Evolutionary conservation across 2,888 invertebrate species (phyloP).

Genomic region (Acleris holmiana): DNA sequence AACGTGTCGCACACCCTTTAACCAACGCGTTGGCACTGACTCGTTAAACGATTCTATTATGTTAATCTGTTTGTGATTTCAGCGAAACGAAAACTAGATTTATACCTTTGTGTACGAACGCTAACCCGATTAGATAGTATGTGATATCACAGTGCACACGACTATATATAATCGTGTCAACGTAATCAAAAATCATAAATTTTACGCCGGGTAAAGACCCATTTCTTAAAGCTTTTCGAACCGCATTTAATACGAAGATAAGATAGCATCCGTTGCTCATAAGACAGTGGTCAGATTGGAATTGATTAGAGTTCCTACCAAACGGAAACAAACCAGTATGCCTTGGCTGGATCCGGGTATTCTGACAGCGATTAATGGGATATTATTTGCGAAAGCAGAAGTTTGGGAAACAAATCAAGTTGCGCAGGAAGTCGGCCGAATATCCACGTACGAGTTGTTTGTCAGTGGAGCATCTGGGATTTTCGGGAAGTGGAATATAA

Average conservation of each 20-base stretch:
- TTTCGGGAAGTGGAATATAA: not conserved
- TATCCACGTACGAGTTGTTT: not conserved
- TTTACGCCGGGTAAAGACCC: conserved; percentile 1
- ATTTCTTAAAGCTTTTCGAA: not conserved
- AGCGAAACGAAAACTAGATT: conserved; percentile 28
- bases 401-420: conserved; percentile 10
- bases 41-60: conserved; percentile 22
- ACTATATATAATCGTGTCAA: conserved; percentile 41
- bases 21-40: conserved; percentile 11
- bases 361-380: conserved; percentile 7
- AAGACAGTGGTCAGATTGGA: conserved; percentile 1
- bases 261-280: conserved; percentile 9
- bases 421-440: conserved; percentile 1
- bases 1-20: conserved; percentile 14
- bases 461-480: not conserved
- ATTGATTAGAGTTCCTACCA: not conserved
- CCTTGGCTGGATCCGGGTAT: not conserved
- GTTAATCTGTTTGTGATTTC: conserved; percentile 22
- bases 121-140: conserved; percentile 57
- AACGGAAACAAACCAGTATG: conserved; percentile 1
- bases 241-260: conserved; percentile 6
- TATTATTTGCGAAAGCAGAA: conserved; percentile 1
- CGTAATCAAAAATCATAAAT: conserved; percentile 46
- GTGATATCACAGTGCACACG: conserved; percentile 49
- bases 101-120: conserved; percentile 44